Evolutionary conservation across 2,797 vertebrate genomes (phyloP), one percentile per base, ranked within the genome.

Genomic region (Tarsius wallacei): DNA sequence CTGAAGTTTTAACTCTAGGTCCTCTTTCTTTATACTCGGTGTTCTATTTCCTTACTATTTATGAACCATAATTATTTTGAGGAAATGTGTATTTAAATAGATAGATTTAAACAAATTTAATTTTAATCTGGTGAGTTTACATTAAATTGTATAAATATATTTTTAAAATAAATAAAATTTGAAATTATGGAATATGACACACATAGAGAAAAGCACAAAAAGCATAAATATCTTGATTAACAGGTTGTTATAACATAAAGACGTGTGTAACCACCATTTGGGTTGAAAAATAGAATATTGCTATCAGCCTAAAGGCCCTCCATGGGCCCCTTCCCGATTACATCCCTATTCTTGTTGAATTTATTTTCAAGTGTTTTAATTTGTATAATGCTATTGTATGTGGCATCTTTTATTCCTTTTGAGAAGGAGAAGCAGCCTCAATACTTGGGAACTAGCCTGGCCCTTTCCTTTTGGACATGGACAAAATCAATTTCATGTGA

Each of bases 31-130:
- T 10, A 53, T 17, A 22, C 8, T 17, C 3, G 73, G 11, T 77
- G 13, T 89, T 85, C 13, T 82, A 42, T 28, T 86, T 78, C 10
- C 19, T 93, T 92, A 57, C 4, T 64, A 57, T 76, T 87, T 94
- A 82, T 93, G 26, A 82, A 47, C 2, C 13, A 78, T 42, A 95
- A 51, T 70, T 90, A 17, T 78, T 86, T 87, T 96, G 57, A 89
- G 14, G 82, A 96, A 87, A 13, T 66, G 0, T 66, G 42, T 78
- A 71, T 88, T 63, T 59, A 91, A 85, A 88, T 47, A 63, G 57
- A 64, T 73, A 63, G 73, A 61, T 86, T 85, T 82, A 47, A 57
- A 64, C 66, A 63, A 78, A 61, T 86, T 85, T 82, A 47, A 57
- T 49, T 78, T 66, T 28, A 36, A 76, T 63, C 17, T 49, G 19